These are phyloP conservation scores for Campodea augens DNA, from an alignment of 1,140 invertebrate genomes.

Conservation along the genomic window DNA sequence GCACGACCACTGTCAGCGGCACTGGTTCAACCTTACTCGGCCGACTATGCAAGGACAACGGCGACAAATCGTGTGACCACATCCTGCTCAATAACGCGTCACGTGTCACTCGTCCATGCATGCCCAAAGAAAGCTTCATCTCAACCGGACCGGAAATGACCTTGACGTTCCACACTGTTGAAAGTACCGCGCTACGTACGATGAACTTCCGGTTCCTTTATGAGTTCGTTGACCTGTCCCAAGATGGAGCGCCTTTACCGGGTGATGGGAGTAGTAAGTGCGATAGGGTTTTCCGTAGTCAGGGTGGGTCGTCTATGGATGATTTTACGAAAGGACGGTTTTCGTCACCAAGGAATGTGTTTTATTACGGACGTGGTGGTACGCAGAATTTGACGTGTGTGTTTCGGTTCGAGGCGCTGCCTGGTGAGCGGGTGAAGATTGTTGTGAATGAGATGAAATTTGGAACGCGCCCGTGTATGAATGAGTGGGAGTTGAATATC, in stretches of 20 bases:
- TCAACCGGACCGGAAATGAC: slow-evolving; percentile 59
- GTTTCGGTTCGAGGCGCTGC: slow-evolving; percentile 63
- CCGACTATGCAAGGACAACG: slow-evolving; percentile 51
- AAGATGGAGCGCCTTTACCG: slow-evolving; percentile 37
- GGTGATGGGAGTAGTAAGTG: slow-evolving; percentile 9
- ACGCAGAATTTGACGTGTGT: slow-evolving; percentile 61
- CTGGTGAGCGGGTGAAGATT: slow-evolving; percentile 50
- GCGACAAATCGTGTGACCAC: slow-evolving; percentile 57
- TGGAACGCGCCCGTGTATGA: slow-evolving; percentile 28
- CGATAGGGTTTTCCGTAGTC: slow-evolving; percentile 32
- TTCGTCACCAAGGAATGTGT: slow-evolving; percentile 51
- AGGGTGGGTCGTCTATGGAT: slow-evolving; percentile 18
- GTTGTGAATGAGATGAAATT: slow-evolving; percentile 43
- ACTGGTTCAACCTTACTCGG: slow-evolving; percentile 33
- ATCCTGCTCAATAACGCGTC: slow-evolving; percentile 29
- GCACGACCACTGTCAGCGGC: background rate
- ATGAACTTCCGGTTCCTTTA: slow-evolving; percentile 68
- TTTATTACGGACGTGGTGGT: slow-evolving; percentile 66
- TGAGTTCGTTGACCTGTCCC: slow-evolving; percentile 69
- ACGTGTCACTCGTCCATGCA: slow-evolving; percentile 42
- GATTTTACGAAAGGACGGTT: slow-evolving; percentile 2
- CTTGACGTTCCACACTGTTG: slow-evolving; percentile 51
- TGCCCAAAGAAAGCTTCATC: slow-evolving; percentile 59
- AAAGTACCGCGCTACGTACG: slow-evolving; percentile 64
- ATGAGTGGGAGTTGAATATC: slow-evolving; percentile 39